These are phyloP conservation scores for Zeus faber DNA, from an alignment of 2,113 vertebrate species.

Conservation along the genomic window DNA sequence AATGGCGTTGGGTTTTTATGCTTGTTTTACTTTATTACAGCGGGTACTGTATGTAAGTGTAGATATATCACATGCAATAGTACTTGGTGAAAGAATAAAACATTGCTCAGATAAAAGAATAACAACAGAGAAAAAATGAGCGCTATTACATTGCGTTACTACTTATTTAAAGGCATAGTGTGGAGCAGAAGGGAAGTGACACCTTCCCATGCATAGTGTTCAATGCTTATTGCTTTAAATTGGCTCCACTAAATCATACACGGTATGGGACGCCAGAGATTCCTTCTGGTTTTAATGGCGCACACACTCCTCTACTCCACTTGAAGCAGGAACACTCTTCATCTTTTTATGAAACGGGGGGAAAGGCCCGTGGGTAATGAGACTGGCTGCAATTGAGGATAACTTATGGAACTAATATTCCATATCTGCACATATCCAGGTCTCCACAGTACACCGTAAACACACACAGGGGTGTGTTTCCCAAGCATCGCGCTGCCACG, in stretches of 20 bases:
- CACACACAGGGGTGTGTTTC: slow-evolving; percentile 63
- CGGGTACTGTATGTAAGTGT: slow-evolving; percentile 41
- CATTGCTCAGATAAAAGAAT: slow-evolving; percentile 69
- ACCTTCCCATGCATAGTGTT: slow-evolving; percentile 57
- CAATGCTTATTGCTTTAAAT: slow-evolving; percentile 83
- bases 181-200: slow-evolving; percentile 43
- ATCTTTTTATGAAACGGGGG: slow-evolving; percentile 68
- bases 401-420: slow-evolving; percentile 80
- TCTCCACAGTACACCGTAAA: slow-evolving; percentile 64
- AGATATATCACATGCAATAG: slow-evolving; percentile 53
- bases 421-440: slow-evolving; percentile 66
- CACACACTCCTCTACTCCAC: slow-evolving; percentile 60
- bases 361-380: slow-evolving; percentile 69
- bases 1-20: slow-evolving; percentile 48
- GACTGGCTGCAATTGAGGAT: slow-evolving; percentile 74
- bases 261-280: slow-evolving; percentile 66
- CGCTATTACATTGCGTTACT: slow-evolving; percentile 70
- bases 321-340: slow-evolving; percentile 59
- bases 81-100: slow-evolving; percentile 52
- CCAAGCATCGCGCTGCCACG: slow-evolving; percentile 50
- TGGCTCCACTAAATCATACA: slow-evolving; percentile 74
- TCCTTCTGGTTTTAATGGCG: slow-evolving; percentile 71
- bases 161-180: slow-evolving; percentile 73
- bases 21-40: slow-evolving; percentile 59
- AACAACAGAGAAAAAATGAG: not conserved